phyloP scores from a whole-genome alignment of 37 sponge, comb jelly and placozoan species.

The Axinella damicornis region DNA sequence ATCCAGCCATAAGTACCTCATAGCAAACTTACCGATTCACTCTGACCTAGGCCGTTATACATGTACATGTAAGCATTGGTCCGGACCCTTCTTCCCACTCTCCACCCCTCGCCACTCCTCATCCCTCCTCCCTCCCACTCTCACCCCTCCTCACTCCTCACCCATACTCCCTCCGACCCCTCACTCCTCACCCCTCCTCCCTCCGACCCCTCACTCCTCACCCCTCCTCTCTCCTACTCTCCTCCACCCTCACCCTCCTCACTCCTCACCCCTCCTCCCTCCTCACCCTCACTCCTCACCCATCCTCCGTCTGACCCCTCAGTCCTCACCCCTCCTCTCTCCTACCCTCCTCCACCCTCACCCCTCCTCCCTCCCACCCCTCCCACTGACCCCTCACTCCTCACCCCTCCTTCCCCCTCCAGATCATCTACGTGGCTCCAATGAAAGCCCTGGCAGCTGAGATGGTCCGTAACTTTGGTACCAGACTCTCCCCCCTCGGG shows the following conservation, averaged over 20 bases:
- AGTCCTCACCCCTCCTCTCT: background rate
- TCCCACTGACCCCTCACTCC: background rate
- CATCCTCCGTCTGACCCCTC: too few species aligned
- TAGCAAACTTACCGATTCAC: too few species aligned
- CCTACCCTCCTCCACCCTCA: too few species aligned
- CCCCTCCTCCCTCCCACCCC: background rate
- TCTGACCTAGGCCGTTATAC: too few species aligned
- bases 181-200: background rate
- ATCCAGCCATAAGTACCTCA: too few species aligned
- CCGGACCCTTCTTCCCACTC: too few species aligned
- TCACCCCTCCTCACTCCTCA: background rate
- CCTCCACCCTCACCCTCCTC: too few species aligned
- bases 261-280: background rate
- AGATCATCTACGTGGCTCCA: constrained; percentile 98
- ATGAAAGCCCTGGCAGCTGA: constrained; percentile 99
- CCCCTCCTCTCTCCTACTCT: background rate
- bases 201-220: background rate
- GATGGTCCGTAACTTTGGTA: constrained; percentile 92
- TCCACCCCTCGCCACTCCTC: background rate
- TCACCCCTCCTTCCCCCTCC: background rate
- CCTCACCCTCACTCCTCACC: background rate
- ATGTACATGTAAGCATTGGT: too few species aligned
- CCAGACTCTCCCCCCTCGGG: constrained; percentile 83
- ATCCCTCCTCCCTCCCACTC: background rate
- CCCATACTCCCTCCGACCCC: too few species aligned